Base-by-base conservation (phyloP, 1,140 invertebrate species). In the Drosophila ironensis region DNA sequence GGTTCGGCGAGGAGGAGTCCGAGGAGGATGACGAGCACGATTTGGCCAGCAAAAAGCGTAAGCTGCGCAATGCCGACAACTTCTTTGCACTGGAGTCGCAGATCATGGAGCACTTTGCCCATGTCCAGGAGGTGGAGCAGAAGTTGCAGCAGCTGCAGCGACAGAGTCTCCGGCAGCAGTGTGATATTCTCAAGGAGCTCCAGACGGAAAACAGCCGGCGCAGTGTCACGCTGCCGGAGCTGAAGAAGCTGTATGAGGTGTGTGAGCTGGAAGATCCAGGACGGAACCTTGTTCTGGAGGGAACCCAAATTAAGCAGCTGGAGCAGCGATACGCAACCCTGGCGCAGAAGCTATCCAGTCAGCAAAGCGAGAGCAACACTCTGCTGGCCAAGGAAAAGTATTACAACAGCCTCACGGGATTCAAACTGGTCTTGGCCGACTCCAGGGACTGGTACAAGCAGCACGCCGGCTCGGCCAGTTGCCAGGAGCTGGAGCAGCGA, bases 371-470 rank as follows among this genome's bases (percentile, higher is more conserved):
- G n/a, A 74, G 71, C 27, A 35, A 42, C 9, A 40, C 66, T 3
- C 41, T 87, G 12, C 33, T 89, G 51, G 66, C 70, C 24, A 89
- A 89, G 53, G 89, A 90, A 41, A 81, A 82, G 19, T 89, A 89
- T 45, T 89, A 89, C 37, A 90, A 90, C n/a, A 90, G 84, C 19
- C 51, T 90, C 25, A 90, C 84, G 0, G 88, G 89, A 2, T 88
- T 90, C 7, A 90, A 90, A 44, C 40, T 90, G 5, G 87, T 89
- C 0, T 19, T 90, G 17, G 89, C 89, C 4, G 89, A 90, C 11
- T 89, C 87, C 1, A 44, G 89, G 4, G 89, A 90, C 40, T 90
- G 89, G 89, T 90, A 89, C 33, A 88, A 89, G 20, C 89, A 90
- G 35, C 87, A 90, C 47, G 81, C 89, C 1, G 82, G 69, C n/a